These are phyloP conservation scores for Drosophila neutralis DNA, from an alignment of 2,888 invertebrate species.

Conservation along the genomic window DNA sequence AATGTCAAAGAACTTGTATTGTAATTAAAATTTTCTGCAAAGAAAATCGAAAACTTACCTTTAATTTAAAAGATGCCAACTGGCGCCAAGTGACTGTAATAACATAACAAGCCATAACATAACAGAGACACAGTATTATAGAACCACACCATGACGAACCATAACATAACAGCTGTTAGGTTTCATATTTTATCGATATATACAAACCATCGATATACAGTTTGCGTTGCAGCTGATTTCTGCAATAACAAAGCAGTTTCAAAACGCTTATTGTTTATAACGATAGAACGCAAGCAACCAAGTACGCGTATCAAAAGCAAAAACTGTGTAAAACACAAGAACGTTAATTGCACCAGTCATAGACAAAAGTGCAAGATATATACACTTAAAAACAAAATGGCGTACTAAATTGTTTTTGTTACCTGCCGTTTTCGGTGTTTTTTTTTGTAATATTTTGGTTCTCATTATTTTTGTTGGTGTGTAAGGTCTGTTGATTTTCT, in stretches of 20 bases:
- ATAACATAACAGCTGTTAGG: not conserved
- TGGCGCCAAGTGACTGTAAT: constrained; percentile 1
- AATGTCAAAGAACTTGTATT: not conserved
- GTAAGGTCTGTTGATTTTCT: constrained; percentile 38
- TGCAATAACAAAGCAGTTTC: constrained; percentile 57
- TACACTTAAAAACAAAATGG: constrained; percentile 59
- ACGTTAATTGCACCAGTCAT: constrained; percentile 21
- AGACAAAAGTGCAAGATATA: constrained; percentile 14
- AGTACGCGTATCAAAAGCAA: constrained; percentile 7
- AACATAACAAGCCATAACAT: not conserved
- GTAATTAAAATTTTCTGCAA: not conserved
- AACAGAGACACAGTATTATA: not conserved
- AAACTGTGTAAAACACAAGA: constrained; percentile 13
- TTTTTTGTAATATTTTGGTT: constrained; percentile 17
- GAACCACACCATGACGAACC: not conserved
- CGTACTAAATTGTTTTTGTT: constrained; percentile 53
- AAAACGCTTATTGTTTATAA: constrained; percentile 57
- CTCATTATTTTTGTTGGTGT: constrained; percentile 17
- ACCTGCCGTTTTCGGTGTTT: constrained; percentile 35
- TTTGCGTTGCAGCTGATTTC: constrained; percentile 46
- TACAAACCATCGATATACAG: constrained; percentile 5
- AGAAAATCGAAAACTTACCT: not conserved
- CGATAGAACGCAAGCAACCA: constrained; percentile 19
- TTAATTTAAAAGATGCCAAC: not conserved
- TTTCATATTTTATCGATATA: constrained; percentile 13